Base-by-base conservation (phyloP, 2,113 vertebrate species). In the Sphyrna mokarran region DNA sequence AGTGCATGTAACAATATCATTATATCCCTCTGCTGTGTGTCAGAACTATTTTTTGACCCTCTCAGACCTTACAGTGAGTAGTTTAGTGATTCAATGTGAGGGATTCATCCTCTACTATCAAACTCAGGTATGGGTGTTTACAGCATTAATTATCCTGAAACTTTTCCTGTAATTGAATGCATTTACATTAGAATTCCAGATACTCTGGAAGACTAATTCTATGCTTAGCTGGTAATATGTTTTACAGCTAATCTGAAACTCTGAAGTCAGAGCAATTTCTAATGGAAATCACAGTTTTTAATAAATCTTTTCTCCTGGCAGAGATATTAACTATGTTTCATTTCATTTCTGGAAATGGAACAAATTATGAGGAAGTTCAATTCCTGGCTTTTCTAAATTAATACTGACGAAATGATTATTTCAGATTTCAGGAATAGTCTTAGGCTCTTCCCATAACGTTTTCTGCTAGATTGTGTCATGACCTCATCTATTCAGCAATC, bases 341-440 rank as follows among this genome's bases (percentile, higher is more conserved):
- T 95, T 95, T 76, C 23, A 54, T 95, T 95, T 54, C n/a, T 72
- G 40, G 69, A 95, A 33, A 26, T 95, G 69, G 72, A 95, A 48
- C 94, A 95, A 23, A 95, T 54, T 95, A 95, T 72, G 94, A 76
- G 69, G 29, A 43, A 33, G 23, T 29, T 33, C 3, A 29, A 37
- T 69, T n/a, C 68, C n/a, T 95, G 68, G 40, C 37, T 37, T 70
- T 95, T 95, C 68, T 69, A 95, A 72, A 54, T 95, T 95, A 95
- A 72, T 72, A 72, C 43, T 54, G 68, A 70, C 69, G 33, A 43
- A 95, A 72, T 11, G 40, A 54, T 76, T 76, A 54, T 70, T 70
- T 70, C 37, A 95, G 69, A 69, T 26, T 48, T 48, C 69, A 95
- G 69, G 23, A 95, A 72, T 33, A 72, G 68, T 72, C 68, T 43